Base-by-base conservation (phyloP, 2,888 invertebrate species). In the Plagodis dolabraria region DNA sequence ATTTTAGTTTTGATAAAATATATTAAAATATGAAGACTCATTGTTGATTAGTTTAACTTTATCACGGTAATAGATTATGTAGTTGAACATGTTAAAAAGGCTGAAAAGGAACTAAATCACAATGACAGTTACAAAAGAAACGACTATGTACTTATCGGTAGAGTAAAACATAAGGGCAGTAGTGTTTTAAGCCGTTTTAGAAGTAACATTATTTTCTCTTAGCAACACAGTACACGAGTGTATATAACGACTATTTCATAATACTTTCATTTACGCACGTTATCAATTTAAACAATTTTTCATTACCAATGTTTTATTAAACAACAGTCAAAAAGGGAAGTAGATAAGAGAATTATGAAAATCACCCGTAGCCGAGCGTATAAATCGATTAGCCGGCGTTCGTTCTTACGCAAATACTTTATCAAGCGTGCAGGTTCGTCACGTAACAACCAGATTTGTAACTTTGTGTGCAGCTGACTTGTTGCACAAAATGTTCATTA, bases 321-420 rank as follows among this genome's bases (percentile, higher is more conserved):
- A 71, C 69, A 67, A 70, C 60, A 69, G 65, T 70, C 71, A 70
- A 73, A 76, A 75, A 67, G 75, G 80, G 79, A 75, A 74, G 75
- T 73, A 82, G 89, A 90, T 90, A 89, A 88, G 85, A 70, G 76
- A 68, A 83, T 90, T 89, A 85, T 86, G 85, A 88, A 89, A 90
- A 87, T 85, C 81, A 74, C 70, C 83, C 84, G 81, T 81, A 84
- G 78, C 84, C 76, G 80, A 78, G 88, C 88, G 87, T 86, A 76
- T 72, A 85, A 91, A 92, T 92, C 86, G 89, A 91, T 91, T 90
- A 86, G 82, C 82, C 80, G 80, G 78, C 76, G 82, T 76, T 83
- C 75, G 74, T 71, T 81, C 77, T 91, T 91, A 87, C 89, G 89
- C 86, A 90, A 91, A 86, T 79, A 82, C 66, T 83, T 84, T 84